phyloP scores from a whole-genome alignment of 2,888 invertebrate genomes.

The Rhopalosiphum nymphaeae region DNA sequence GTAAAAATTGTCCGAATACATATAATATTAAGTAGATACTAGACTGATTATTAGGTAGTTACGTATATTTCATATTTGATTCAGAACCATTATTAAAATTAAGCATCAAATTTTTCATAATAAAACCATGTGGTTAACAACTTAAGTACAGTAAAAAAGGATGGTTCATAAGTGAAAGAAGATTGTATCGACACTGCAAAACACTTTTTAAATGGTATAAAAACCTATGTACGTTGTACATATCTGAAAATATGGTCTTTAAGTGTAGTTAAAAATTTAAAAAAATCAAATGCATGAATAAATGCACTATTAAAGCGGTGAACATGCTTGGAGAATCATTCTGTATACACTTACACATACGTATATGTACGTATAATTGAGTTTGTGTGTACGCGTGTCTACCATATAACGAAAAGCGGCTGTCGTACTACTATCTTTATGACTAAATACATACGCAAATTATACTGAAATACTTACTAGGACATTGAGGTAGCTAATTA shows the following conservation, averaged over 20 bases:
- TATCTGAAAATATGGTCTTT: background rate
- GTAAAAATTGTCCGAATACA: background rate
- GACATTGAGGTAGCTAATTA: background rate
- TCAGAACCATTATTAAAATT: background rate
- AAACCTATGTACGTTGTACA: background rate
- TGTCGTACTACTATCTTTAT: background rate
- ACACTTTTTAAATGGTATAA: background rate
- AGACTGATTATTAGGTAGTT: background rate
- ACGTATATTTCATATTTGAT: background rate
- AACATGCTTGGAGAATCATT: background rate
- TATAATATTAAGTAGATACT: background rate
- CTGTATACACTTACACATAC: background rate
- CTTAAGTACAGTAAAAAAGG: background rate
- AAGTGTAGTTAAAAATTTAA: background rate
- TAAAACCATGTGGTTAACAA: background rate
- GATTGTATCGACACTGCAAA: background rate
- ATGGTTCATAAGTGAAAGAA: background rate
- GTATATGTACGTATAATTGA: background rate
- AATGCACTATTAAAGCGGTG: background rate
- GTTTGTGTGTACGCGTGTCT: background rate
- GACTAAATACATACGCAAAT: background rate
- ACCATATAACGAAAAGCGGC: background rate
- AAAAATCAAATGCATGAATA: background rate
- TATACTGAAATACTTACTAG: background rate
- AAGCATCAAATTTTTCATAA: background rate